Percentiles rank a stretch among this genome's conserved stretches.
Evolutionary conservation across 2,113 vertebrate genomes (phyloP).

Genomic region (Trematomus loennbergii): DNA sequence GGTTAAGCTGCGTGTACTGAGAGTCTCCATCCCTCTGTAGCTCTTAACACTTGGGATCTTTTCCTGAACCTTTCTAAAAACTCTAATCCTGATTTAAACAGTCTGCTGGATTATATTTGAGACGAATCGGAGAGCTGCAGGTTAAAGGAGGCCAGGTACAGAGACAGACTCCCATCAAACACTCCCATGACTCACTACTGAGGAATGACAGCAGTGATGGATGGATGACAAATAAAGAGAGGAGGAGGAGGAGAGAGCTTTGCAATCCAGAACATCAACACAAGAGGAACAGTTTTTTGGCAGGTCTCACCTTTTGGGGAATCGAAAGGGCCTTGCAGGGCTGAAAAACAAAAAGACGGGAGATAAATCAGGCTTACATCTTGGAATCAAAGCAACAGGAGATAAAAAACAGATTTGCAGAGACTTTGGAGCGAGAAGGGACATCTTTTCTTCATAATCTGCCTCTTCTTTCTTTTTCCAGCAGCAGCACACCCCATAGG

Average conservation of each 20-base stretch:
- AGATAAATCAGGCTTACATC: slow-evolving; percentile 74
- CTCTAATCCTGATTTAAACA: slow-evolving; percentile 11
- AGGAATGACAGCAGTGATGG: slow-evolving; percentile 74
- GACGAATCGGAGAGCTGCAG: slow-evolving; percentile 7
- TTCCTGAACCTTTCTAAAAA: neutral
- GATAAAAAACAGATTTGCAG: slow-evolving; percentile 58
- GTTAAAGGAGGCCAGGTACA: slow-evolving; percentile 52
- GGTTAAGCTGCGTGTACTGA: neutral
- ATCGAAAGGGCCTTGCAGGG: slow-evolving; percentile 90
- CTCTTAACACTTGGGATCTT: neutral
- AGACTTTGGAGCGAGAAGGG: slow-evolving; percentile 15
- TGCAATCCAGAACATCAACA: slow-evolving; percentile 53
- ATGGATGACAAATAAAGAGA: slow-evolving; percentile 58
- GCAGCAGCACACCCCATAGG: neutral
- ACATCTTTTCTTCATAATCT: slow-evolving; percentile 48
- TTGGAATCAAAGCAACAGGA: slow-evolving; percentile 59
- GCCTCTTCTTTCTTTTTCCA: slow-evolving; percentile 18
- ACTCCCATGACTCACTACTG: slow-evolving; percentile 71
- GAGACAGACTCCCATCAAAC: slow-evolving; percentile 39
- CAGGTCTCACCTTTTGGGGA: slow-evolving; percentile 94
- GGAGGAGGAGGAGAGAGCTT: slow-evolving; percentile 22
- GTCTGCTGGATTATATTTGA: slow-evolving; percentile 9
- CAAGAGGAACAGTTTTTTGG: slow-evolving; percentile 41
- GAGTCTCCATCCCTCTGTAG: neutral
- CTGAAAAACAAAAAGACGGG: slow-evolving; percentile 81